A percentile compares a stretch with the other conserved stretches of the same genome.
phyloP scores from a whole-genome alignment of 1,140 invertebrate species.

The Scaptomyza graminum region DNA sequence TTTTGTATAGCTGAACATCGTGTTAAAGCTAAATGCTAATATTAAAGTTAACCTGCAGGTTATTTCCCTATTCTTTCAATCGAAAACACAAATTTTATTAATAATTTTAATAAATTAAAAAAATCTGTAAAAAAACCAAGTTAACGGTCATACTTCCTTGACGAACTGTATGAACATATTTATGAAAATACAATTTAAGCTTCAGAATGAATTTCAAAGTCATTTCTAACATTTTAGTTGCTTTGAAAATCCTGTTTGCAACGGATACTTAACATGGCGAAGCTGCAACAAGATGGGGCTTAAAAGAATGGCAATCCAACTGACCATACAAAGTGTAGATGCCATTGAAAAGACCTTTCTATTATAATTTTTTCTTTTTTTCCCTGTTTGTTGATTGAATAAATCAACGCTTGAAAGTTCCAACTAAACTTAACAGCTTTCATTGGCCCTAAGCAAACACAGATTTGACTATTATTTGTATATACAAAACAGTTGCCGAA shows the following conservation, averaged over 20 bases:
- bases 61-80: too few species aligned
- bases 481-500: constrained; percentile 72
- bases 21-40: too few species aligned
- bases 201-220: constrained; percentile 16
- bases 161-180: not conserved
- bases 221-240: constrained; percentile 1
- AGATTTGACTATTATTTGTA: constrained; percentile 54
- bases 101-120: too few species aligned
- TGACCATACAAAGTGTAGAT: constrained; percentile 28
- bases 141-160: too few species aligned
- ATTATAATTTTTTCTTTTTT: constrained; percentile 27
- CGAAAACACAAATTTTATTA: too few species aligned
- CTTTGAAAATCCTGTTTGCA: not conserved
- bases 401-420: constrained; percentile 74
- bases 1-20: too few species aligned
- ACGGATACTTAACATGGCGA: constrained; percentile 27
- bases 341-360: constrained; percentile 31
- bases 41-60: too few species aligned
- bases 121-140: too few species aligned
- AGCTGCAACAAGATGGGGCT: not conserved
- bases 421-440: constrained; percentile 77
- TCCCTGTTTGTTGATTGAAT: constrained; percentile 62
- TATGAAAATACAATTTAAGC: not conserved
- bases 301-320: not conserved
- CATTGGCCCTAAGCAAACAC: constrained; percentile 69